Evolutionary conservation across 2,113 vertebrate species (phyloP), one percentile per base, ranked within the genome.

Genomic region (Callocephalon fimbriatum): DNA sequence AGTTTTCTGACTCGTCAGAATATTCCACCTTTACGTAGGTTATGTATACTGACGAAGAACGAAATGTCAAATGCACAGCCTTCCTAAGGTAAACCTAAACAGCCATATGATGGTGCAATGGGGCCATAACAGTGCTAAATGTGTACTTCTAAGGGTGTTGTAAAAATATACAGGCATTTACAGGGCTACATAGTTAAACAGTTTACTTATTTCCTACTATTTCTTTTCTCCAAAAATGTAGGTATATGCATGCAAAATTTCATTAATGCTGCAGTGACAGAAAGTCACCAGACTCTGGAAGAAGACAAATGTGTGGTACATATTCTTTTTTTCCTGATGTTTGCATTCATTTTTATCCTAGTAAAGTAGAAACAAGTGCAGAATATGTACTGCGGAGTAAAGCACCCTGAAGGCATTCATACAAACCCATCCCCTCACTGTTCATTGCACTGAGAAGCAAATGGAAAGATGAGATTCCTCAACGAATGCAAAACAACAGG

Each of bases 391-490:
- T 27, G 66, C 44, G 42, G 48, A 76, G 27, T 66, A 66, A 83
- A 95, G 42, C 58, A 94, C 83, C 93, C 92, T 23, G 23, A 87
- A 77, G 95, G 91, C 92, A 81, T 78, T 86, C 53, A 14, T 58
- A 37, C 61, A 88, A 95, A 91, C 75, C 82, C 92, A 79, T 80
- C 67, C 90, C 90, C 81, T 96, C 75, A 70, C n/a, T 56, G 68
- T 77, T 90, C 81, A 87, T 73, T 90, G 77, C 88, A 45, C 81
- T 45, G 72, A 75, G 63, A 31, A 90, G 63, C 73, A 66, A 70
- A 80, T 35, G 44, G 90, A 95, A 93, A 97, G 88, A 91, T 85
- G 96, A 73, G 92, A 92, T 96, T 97, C 80, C 86, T 94, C 86
- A 38, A 53, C 3, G 7, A 89, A 76, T 12, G 38, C 65, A 81